phyloP scores from a whole-genome alignment of 2,113 vertebrate species.

The Syngnathus floridae region DNA sequence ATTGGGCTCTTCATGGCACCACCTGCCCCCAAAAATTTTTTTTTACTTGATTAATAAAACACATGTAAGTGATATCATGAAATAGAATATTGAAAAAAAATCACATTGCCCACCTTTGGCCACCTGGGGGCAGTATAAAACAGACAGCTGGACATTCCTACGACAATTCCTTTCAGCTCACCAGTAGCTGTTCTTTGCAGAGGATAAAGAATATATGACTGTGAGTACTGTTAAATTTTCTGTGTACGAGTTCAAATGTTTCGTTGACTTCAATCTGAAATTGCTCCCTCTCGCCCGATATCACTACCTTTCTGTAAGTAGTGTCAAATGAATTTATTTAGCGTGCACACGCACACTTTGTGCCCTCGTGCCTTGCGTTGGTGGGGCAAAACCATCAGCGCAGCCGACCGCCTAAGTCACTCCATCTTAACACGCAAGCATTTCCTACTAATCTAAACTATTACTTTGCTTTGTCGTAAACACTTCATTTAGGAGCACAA shows the following conservation, averaged over 20 bases:
- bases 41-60: too few species aligned
- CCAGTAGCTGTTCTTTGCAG: too few species aligned
- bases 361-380: constrained; percentile 5
- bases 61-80: too few species aligned
- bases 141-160: too few species aligned
- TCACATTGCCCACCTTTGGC: too few species aligned
- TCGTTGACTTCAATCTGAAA: background rate
- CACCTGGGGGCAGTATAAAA: too few species aligned
- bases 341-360: background rate
- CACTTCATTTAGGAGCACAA: constrained; percentile 43
- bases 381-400: background rate
- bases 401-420: background rate
- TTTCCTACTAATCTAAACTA: background rate
- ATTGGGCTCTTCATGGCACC: background rate
- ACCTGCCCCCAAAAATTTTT: too few species aligned
- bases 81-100: too few species aligned
- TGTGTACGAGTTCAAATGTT: background rate
- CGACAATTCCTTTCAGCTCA: too few species aligned
- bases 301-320: background rate
- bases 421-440: background rate
- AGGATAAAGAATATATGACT: too few species aligned
- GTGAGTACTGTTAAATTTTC: background rate
- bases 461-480: background rate
- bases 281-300: background rate
- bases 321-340: background rate